A percentile compares a stretch with the other conserved stretches of the same genome.
Evolutionary conservation across 1,140 invertebrate genomes (phyloP).

Genomic region (Pararge aegeria): DNA sequence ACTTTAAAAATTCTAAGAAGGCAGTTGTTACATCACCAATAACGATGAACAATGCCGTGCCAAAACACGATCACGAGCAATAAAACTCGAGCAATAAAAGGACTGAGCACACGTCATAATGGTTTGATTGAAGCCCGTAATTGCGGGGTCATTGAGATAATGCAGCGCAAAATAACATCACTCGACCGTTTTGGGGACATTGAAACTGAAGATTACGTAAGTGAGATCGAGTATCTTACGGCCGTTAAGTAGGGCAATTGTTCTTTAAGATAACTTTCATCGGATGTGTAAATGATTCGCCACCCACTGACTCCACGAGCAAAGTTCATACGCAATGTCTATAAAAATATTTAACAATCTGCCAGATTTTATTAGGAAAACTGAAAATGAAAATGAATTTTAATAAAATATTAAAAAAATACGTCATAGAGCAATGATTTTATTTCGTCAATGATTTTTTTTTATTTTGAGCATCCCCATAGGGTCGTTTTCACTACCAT

Average conservation of each 20-base stretch:
- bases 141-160: not conserved
- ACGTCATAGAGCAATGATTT: too few species aligned
- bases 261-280: not conserved
- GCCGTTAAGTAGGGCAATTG: not conserved
- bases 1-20: too few species aligned
- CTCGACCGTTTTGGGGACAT: not conserved
- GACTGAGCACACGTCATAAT: not conserved
- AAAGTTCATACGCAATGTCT: too few species aligned
- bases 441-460: too few species aligned
- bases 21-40: not conserved
- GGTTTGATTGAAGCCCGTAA: conserved; percentile 1
- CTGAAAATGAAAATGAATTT: too few species aligned
- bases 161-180: not conserved
- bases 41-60: not conserved
- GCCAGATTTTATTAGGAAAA: too few species aligned
- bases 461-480: too few species aligned
- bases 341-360: too few species aligned
- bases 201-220: conserved; percentile 1
- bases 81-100: conserved; percentile 3
- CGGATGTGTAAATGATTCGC: not conserved
- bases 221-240: not conserved
- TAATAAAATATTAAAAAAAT: too few species aligned
- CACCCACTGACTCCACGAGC: not conserved
- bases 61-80: not conserved
- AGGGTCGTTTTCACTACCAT: too few species aligned